phyloP scores from a whole-genome alignment of 1,140 invertebrate species.

The Rhizoglyphus robini region DNA sequence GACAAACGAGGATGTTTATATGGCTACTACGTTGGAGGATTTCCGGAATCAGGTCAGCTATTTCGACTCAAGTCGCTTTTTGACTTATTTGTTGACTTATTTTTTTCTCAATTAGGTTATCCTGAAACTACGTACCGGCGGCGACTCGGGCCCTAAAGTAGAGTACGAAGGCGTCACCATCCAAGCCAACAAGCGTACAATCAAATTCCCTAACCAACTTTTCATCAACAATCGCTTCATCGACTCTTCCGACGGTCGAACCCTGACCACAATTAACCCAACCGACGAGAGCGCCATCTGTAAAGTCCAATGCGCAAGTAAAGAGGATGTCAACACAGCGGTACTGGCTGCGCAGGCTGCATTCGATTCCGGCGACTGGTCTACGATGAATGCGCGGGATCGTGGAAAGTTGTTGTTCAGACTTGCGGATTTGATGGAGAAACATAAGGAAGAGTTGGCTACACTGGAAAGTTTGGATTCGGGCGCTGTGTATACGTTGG shows the following conservation, averaged over 20 bases:
- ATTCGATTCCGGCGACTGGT: conserved; percentile 73
- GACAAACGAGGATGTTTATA: conserved; percentile 80
- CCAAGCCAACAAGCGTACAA: conserved; percentile 62
- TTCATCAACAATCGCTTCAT: conserved; percentile 86
- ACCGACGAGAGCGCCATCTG: conserved; percentile 54
- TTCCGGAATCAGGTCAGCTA: conserved; percentile 53
- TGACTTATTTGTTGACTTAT: no score
- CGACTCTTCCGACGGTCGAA: conserved; percentile 49
- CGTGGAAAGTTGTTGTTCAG: conserved; percentile 45
- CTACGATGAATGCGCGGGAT: conserved; percentile 68
- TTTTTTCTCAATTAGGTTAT: conserved; percentile 49
- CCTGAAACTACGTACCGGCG: conserved; percentile 33
- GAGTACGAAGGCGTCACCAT: conserved; percentile 57
- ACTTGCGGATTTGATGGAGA: conserved; percentile 81
- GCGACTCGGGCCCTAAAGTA: conserved; percentile 36
- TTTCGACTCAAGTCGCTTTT: no score
- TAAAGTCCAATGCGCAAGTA: conserved; percentile 56
- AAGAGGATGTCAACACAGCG: conserved; percentile 68
- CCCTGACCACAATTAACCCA: conserved; percentile 61
- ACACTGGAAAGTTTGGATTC: conserved; percentile 83
- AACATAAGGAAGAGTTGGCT: conserved; percentile 82
- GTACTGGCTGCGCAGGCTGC: conserved; percentile 62
- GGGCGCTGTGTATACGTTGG: conserved; percentile 85
- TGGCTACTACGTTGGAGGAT: conserved; percentile 73
- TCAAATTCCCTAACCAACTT: conserved; percentile 67